These are phyloP conservation scores for Orthonyx spaldingii DNA, from an alignment of 2,113 vertebrate genomes.

Conservation along the genomic window DNA sequence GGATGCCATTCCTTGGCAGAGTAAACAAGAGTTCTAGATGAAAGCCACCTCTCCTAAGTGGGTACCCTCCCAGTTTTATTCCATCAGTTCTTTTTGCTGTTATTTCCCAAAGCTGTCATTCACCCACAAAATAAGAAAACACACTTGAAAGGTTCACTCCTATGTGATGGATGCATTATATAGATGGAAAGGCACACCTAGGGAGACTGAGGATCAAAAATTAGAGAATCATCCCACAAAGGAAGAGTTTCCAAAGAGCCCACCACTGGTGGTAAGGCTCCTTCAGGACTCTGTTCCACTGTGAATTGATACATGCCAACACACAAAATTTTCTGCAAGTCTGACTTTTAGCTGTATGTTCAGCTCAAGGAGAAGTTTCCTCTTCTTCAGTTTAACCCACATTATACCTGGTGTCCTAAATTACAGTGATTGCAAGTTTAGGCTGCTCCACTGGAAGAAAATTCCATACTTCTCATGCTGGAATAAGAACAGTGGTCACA, in stretches of 20 bases:
- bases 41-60: background rate
- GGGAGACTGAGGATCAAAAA: background rate
- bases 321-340: background rate
- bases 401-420: background rate
- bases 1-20: background rate
- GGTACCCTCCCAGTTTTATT: background rate
- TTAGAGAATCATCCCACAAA: background rate
- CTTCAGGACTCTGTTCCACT: background rate
- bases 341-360: background rate
- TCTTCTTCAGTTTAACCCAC: background rate
- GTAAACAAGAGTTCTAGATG: constrained; percentile 3
- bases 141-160: background rate
- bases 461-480: background rate
- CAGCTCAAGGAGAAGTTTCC: background rate
- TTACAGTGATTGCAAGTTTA: background rate
- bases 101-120: constrained; percentile 4
- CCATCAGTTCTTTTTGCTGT: background rate
- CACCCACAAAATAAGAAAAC: background rate
- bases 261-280: background rate
- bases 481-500: background rate
- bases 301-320: background rate
- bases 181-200: background rate
- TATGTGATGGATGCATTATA: background rate
- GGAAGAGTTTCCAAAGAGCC: background rate
- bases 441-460: background rate